Evolutionary conservation across 1,140 invertebrate species (phyloP), one percentile per base, ranked within the genome.

Genomic region (Idris sp.): DNA sequence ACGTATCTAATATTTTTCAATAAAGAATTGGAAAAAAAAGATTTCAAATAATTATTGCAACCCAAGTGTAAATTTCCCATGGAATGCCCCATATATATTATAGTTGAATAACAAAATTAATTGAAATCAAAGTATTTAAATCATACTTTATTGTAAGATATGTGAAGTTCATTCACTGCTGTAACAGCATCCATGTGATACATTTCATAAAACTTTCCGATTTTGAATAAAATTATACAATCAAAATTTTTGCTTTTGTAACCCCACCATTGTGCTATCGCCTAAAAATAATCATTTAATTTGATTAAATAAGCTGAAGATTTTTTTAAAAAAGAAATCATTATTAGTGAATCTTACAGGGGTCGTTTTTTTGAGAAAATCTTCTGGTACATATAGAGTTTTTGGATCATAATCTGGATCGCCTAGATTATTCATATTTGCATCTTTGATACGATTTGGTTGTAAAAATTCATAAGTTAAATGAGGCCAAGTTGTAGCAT

Each of bases 121-220:
- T n/a, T n/a, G n/a, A n/a, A n/a, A n/a, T n/a, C n/a, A n/a, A n/a
- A n/a, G n/a, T n/a, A n/a, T n/a, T n/a, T n/a, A n/a, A n/a, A n/a
- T n/a, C n/a, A 83, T 87, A 97, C 96, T 89, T 93, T 95, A 97
- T 99, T 99, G 80, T 93, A 98, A 15, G 94, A 92, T 28, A 99
- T 92, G 26, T 93, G 93, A 0, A 99, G 88, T 84, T 98, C 95
- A 76, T 94, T 94, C 0, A 98, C 96, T 2, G 92, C 96, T 65
- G 94, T 92, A 7, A 96, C 94, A 31, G 98, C 98, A 90, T 99
- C 98, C 97, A 98, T 99, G 78, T 99, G 97, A 84, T 97, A 99
- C 5, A 99, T 82, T 86, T 99, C 98, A 89, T 99, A 99, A 88
- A 99, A 99, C 88, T 99, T 99, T 2, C 97, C 98, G 69, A 98